A percentile compares a stretch with the other conserved stretches of the same genome.
phyloP scores from a whole-genome alignment of 2,888 invertebrate species.

The Athalia circularis region DNA sequence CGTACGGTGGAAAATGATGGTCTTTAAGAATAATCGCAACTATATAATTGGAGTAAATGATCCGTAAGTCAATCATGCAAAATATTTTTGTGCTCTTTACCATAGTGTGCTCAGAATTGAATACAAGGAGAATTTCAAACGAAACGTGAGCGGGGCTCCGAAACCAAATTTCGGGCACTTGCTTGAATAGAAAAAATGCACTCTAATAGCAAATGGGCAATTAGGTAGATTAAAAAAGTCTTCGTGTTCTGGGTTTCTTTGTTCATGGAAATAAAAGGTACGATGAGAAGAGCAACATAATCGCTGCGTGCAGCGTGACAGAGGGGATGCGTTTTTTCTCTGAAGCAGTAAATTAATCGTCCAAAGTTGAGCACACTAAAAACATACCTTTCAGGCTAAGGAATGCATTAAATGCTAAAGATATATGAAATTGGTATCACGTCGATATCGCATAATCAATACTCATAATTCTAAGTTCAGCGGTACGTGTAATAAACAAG shows the following conservation, averaged over 20 bases:
- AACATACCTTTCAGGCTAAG: constrained; percentile 44
- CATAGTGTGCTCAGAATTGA: constrained; percentile 27
- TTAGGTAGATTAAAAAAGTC: no score
- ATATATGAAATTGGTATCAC: constrained; percentile 18
- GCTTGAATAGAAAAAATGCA: not conserved
- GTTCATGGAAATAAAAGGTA: not conserved
- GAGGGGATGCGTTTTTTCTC: not conserved
- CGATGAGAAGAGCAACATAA: not conserved
- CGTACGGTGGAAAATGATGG: not conserved
- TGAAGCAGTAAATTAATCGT: constrained; percentile 1
- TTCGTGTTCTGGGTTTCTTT: not conserved
- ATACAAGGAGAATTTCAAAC: not conserved
- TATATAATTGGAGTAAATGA: constrained; percentile 7
- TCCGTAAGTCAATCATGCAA: not conserved
- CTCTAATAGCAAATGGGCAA: no score
- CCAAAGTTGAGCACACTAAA: constrained; percentile 42
- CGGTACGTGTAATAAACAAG: constrained; percentile 40
- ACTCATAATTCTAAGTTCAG: constrained; percentile 40
- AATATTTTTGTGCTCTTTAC: constrained; percentile 18
- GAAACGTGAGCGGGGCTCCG: not conserved
- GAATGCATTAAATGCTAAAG: constrained; percentile 46
- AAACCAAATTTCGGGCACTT: not conserved
- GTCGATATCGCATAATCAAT: constrained; percentile 31
- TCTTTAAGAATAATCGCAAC: not conserved
- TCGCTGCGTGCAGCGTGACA: not conserved